These are phyloP conservation scores for Octopus bimaculoides DNA, from an alignment of 1,140 invertebrate genomes.

Conservation along the genomic window DNA sequence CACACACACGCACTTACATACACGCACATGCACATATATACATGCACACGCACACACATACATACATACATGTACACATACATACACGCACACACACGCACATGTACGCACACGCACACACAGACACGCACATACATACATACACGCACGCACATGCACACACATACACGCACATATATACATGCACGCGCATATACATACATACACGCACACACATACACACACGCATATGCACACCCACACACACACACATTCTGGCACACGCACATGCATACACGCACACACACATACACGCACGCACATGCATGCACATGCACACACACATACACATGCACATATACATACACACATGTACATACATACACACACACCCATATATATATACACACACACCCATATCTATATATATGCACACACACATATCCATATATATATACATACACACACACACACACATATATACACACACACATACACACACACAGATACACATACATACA, in stretches of 20 bases:
- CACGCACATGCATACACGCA: background rate
- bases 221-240: background rate
- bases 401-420: background rate
- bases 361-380: background rate
- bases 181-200: background rate
- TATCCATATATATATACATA: background rate
- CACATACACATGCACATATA: background rate
- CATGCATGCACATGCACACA: background rate
- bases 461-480: too few relatives aligned
- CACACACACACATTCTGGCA: background rate
- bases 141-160: background rate
- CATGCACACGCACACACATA: background rate
- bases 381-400: background rate
- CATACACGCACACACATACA: background rate
- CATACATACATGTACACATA: background rate
- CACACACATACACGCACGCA: background rate
- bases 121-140: background rate
- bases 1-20: too few relatives aligned
- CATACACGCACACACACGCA: background rate
- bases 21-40: too few relatives aligned
- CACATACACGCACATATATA: background rate
- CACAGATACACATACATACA: too few relatives aligned
- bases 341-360: background rate
- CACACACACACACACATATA: background rate
- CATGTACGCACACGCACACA: background rate